Percentiles rank a stretch among this genome's conserved stretches.
Conservation (phyloP, 2,797 vertebrate genomes). For the Sphenopsis melanotis region DNA sequence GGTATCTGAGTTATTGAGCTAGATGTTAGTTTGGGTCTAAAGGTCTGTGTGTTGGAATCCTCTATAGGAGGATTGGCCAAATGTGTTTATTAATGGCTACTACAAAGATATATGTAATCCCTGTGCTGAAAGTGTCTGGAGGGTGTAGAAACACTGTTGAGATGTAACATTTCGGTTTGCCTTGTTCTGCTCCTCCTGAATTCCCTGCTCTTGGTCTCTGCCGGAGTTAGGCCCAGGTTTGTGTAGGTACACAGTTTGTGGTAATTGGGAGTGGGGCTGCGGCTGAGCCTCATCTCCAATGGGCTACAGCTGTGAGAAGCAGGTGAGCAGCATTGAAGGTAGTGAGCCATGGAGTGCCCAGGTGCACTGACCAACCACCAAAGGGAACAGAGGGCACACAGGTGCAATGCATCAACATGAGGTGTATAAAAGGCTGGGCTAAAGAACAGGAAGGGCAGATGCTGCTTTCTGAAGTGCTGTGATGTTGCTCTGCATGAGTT, state of each 20-base stretch:
- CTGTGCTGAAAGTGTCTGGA: neutral
- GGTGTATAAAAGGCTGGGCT: neutral
- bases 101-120: neutral
- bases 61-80: neutral
- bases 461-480: accelerated
- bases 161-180: neutral
- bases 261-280: neutral
- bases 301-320: neutral
- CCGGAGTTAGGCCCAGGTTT: neutral
- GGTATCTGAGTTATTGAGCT: neutral
- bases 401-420: neutral
- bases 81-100: neutral
- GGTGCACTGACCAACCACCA: neutral
- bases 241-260: neutral
- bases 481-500: neutral
- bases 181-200: neutral
- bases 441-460: accelerated
- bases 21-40: neutral
- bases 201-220: neutral
- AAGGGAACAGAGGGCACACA: neutral
- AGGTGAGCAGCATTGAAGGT: neutral
- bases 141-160: neutral
- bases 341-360: neutral
- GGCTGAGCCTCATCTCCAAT: neutral
- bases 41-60: neutral